Evolutionary conservation across 2,888 invertebrate genomes (phyloP).

Genomic region (Galeruca laticollis): DNA sequence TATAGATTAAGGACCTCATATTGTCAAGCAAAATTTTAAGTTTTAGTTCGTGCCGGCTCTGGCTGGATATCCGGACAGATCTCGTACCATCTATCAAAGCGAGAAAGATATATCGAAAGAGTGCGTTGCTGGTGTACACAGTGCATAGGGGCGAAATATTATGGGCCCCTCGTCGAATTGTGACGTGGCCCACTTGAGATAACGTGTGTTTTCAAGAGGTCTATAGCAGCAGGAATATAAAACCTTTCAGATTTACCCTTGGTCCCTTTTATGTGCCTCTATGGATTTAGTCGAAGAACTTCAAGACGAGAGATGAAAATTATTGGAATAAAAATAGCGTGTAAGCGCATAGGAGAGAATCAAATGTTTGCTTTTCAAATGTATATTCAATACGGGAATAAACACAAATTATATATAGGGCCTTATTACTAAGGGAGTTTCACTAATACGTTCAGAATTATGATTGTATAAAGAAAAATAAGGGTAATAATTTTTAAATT

Average conservation of each 20-base stretch:
- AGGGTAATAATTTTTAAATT: too few relatives aligned
- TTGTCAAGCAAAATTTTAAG: neutral
- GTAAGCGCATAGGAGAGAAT: conserved; percentile 24
- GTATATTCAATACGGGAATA: conserved; percentile 25
- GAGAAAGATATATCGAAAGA: conserved; percentile 15
- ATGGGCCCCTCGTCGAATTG: conserved; percentile 49
- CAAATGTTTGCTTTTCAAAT: conserved; percentile 32
- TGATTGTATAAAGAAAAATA: too few relatives aligned
- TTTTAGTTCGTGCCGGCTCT: neutral
- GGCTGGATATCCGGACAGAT: conserved; percentile 7
- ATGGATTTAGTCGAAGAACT: conserved; percentile 31
- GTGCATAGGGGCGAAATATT: conserved; percentile 36
- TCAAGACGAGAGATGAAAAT: conserved; percentile 31
- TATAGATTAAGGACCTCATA: too few relatives aligned
- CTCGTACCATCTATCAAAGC: conserved; percentile 7
- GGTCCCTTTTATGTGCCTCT: conserved; percentile 37
- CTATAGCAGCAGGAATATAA: conserved; percentile 49
- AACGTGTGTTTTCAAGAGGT: conserved; percentile 62
- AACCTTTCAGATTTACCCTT: conserved; percentile 42
- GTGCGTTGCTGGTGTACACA: conserved; percentile 13
- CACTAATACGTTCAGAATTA: too few relatives aligned
- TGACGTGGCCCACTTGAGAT: conserved; percentile 61
- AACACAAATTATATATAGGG: conserved; percentile 14
- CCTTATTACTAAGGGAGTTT: neutral
- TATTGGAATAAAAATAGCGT: conserved; percentile 29